Conservation (phyloP, 2,888 invertebrate genomes). For the Lasioglossum zephyrum region DNA sequence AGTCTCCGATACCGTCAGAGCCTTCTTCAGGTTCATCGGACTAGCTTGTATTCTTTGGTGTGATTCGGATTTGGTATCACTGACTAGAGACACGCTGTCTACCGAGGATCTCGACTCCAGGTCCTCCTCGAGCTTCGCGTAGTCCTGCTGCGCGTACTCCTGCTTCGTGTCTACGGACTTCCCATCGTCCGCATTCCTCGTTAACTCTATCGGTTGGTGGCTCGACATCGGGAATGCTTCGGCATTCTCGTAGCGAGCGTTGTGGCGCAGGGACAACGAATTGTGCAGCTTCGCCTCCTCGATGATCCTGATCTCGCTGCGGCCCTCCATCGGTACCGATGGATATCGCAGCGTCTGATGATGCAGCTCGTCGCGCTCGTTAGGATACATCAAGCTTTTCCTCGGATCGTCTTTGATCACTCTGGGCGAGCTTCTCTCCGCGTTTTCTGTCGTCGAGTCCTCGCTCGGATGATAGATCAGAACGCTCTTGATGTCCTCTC, state of each 20-base stretch:
- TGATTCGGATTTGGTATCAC: slow-evolving; percentile 77
- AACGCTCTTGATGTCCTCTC: slow-evolving; percentile 94
- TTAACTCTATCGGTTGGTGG: slow-evolving; percentile 70
- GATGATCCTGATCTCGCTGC: slow-evolving; percentile 69
- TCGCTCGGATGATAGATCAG: slow-evolving; percentile 95
- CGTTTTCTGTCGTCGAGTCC: slow-evolving; percentile 90
- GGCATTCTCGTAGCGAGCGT: slow-evolving; percentile 60
- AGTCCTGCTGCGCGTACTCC: slow-evolving; percentile 70
- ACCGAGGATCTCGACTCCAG: slow-evolving; percentile 79
- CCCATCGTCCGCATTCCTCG: slow-evolving; percentile 61
- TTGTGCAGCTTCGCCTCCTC: slow-evolving; percentile 70
- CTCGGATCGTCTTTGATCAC: slow-evolving; percentile 77
- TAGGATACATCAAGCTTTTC: slow-evolving; percentile 76
- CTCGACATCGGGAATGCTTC: slow-evolving; percentile 63
- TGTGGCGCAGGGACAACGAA: slow-evolving; percentile 21
- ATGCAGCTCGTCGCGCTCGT: slow-evolving; percentile 65
- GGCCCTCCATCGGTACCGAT: slow-evolving; percentile 52
- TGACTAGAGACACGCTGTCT: slow-evolving; percentile 81
- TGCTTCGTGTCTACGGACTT: slow-evolving; percentile 65
- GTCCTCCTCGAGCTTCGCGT: slow-evolving; percentile 84
- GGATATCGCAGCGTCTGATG: slow-evolving; percentile 68
- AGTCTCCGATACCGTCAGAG: slow-evolving; percentile 45
- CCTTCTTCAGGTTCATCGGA: slow-evolving; percentile 79
- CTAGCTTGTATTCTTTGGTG: slow-evolving; percentile 81
- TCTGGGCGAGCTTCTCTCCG: slow-evolving; percentile 70